Base-by-base conservation (phyloP, 2,888 invertebrate species). In the Eutolmus rufibarbis region DNA sequence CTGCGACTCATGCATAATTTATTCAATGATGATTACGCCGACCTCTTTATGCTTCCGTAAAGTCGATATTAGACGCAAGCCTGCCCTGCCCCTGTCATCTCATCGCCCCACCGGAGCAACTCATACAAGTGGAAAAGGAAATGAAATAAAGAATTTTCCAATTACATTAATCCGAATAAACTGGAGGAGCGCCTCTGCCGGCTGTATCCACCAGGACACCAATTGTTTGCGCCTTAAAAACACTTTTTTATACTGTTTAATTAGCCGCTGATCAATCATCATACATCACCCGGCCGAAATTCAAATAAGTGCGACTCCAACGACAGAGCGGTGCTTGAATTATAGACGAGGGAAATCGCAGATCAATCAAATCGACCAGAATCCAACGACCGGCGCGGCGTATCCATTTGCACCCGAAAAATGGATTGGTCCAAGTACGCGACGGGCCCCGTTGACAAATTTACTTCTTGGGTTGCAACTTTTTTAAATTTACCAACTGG, bases 21-120 rank as follows among this genome's bases (percentile, higher is more conserved):
- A 92, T 92, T 91, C 92, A 91, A 91, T 92, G 91, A 92, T 92
- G 91, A 92, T 92, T 92, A 92, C 89, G 89, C 88, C 91, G 88
- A 89, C 89, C 87, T 88, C 88, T 78, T 86, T 86, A 86, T 86
- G 57, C 57, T 78, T 79, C 56, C 86, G 78, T 86, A 40, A 86
- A 86, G 77, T 86, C 43, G 28, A 31, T 86, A 86, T 51, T 43
- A 37, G 19, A 28, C 28, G 37, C 23, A 19, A 2, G 7, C 77
- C 34, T 51, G 56, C 28, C 46, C 76, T 28, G 34, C 34, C 76
- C 16, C 9, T 40, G 2, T 40, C n/a, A n/a, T n/a, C 40, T 46
- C 14, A 46, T 5, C 57, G 16, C 40, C 16, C n/a, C 77, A 28
- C 77, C 28, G 19, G 4, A 16, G 14, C 57, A 37, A 86, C 56